Percentiles rank a stretch among this genome's conserved stretches.
These are phyloP conservation scores for Epirrita christyi DNA, from an alignment of 2,888 invertebrate genomes.

Conservation along the genomic window DNA sequence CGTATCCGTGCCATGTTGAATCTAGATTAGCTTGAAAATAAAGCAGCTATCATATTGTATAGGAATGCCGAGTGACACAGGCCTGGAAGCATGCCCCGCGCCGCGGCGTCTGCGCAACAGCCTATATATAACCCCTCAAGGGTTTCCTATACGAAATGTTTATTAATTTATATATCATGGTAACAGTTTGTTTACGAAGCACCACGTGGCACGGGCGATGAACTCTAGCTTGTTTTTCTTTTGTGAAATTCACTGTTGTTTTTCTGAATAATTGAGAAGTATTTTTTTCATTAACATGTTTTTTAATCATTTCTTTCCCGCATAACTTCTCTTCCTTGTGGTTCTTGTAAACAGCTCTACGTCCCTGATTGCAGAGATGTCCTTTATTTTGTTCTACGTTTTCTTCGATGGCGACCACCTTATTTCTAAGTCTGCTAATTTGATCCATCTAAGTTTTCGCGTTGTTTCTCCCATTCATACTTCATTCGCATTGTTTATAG, in stretches of 20 bases:
- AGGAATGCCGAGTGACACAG: constrained; percentile 19
- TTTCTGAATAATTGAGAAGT: constrained; percentile 36
- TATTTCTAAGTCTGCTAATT: too few relatives aligned
- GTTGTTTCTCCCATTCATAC: too few relatives aligned
- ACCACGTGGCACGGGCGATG: constrained; percentile 73
- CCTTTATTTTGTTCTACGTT: too few relatives aligned
- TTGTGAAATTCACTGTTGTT: constrained; percentile 50
- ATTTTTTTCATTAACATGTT: constrained; percentile 18
- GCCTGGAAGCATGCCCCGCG: constrained; percentile 40
- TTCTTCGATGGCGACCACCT: too few relatives aligned
- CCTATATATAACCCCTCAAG: constrained; percentile 79
- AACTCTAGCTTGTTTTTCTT: constrained; percentile 58
- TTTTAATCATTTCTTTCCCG: neutral
- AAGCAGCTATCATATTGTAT: too few relatives aligned
- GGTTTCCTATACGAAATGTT: constrained; percentile 75
- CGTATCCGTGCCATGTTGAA: too few relatives aligned
- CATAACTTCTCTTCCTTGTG: neutral
- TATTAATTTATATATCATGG: constrained; percentile 75
- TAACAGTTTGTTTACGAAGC: constrained; percentile 72
- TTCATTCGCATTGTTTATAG: too few relatives aligned
- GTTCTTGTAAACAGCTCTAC: too few relatives aligned
- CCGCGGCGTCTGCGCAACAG: constrained; percentile 68
- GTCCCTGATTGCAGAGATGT: too few relatives aligned
- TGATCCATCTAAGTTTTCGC: too few relatives aligned
- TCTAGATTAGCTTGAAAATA: too few relatives aligned